Evolutionary conservation across 2,888 invertebrate genomes (phyloP).

Genomic region (Dynastes hyllus): DNA sequence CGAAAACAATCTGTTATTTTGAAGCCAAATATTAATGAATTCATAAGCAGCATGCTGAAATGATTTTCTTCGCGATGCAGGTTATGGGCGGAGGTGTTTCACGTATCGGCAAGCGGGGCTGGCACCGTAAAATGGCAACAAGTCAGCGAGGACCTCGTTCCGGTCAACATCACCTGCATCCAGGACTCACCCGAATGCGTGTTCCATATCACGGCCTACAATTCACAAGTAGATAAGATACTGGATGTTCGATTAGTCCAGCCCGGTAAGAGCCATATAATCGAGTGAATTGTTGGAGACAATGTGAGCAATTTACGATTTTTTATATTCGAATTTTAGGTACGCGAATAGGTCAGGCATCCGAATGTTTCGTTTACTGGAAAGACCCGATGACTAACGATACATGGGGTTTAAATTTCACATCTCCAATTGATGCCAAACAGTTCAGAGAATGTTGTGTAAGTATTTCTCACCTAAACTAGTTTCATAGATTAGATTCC

Average conservation of each 20-base stretch:
- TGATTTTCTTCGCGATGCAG: slow-evolving; percentile 71
- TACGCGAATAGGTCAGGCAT: slow-evolving; percentile 96
- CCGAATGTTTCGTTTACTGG: slow-evolving; percentile 99
- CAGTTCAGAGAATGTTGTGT: slow-evolving; percentile 97
- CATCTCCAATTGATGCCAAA: slow-evolving; percentile 97
- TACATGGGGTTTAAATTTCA: slow-evolving; percentile 99
- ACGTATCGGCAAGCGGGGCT: slow-evolving; percentile 94
- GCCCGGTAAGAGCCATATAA: slow-evolving; percentile 80
- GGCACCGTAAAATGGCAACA: slow-evolving; percentile 98
- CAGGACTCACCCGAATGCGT: slow-evolving; percentile 97
- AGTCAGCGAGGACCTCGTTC: slow-evolving; percentile 98
- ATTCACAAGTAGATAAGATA: slow-evolving; percentile 98
- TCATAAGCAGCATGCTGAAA: too few species aligned
- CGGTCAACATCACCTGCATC: slow-evolving; percentile 98
- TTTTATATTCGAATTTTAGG: slow-evolving; percentile 75
- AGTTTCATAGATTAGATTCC: slow-evolving; percentile 4
- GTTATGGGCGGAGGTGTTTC: slow-evolving; percentile 99
- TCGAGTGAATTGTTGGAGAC: neutral
- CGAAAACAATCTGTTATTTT: too few species aligned
- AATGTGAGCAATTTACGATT: neutral
- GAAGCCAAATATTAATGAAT: too few species aligned
- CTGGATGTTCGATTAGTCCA: slow-evolving; percentile 97
- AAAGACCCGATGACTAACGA: slow-evolving; percentile 97
- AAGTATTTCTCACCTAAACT: slow-evolving; percentile 75
- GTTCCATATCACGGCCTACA: slow-evolving; percentile 99